A percentile compares a stretch with the other conserved stretches of the same genome.
Evolutionary conservation across 2,888 invertebrate genomes (phyloP).

Genomic region (Lutraria lutraria): DNA sequence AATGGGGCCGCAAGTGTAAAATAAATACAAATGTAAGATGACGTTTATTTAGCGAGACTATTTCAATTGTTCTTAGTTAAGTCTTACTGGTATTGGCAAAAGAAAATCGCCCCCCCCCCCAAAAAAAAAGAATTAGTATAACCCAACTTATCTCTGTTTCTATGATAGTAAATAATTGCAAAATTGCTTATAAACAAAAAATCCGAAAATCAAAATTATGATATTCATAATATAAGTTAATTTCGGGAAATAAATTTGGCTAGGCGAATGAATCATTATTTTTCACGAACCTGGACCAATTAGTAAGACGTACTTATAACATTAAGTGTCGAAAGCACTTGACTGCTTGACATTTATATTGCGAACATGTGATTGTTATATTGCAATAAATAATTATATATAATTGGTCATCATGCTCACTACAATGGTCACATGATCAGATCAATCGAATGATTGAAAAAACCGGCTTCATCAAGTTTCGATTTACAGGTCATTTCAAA

Average conservation of each 20-base stretch:
- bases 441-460: not conserved
- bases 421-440: not conserved
- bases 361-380: not conserved
- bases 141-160: not conserved
- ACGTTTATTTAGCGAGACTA: no score
- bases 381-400: not conserved
- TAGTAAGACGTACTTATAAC: not conserved
- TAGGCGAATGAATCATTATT: not conserved
- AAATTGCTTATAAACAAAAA: not conserved
- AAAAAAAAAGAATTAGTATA: not conserved
- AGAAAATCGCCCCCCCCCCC: no score
- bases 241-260: no score
- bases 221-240: not conserved
- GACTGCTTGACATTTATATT: not conserved
- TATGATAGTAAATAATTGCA: not conserved
- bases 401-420: not conserved
- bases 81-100: no score
- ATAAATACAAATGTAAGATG: no score
- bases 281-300: not conserved
- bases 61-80: no score
- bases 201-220: not conserved
- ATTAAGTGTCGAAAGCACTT: conserved; percentile 8
- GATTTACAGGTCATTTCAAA: not conserved
- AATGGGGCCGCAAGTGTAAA: no score
- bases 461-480: not conserved